Evolutionary conservation across 2,113 vertebrate species (phyloP).

Genomic region (Casuarius casuarius): DNA sequence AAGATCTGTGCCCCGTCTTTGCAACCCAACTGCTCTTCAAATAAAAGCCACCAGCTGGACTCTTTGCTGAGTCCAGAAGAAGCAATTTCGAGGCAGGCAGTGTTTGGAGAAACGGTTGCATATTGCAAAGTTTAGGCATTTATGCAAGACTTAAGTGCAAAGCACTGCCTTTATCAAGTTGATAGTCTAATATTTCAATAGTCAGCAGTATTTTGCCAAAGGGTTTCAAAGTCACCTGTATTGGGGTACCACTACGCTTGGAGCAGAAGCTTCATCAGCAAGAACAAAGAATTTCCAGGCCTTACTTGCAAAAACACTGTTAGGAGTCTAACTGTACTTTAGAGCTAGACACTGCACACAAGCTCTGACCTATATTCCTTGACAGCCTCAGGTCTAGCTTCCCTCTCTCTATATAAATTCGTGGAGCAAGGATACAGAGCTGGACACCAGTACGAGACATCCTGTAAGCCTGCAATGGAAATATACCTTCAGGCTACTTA

Average conservation of each 20-base stretch:
- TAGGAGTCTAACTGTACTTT: background rate
- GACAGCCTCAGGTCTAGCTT: background rate
- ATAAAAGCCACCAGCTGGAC: background rate
- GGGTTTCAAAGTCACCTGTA: background rate
- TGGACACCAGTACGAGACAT: background rate
- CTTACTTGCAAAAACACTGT: background rate
- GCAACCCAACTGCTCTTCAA: background rate
- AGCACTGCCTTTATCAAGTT: background rate
- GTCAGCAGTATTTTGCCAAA: background rate
- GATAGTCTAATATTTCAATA: background rate
- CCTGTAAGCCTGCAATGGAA: background rate
- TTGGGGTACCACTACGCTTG: accelerated
- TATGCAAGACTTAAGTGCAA: background rate
- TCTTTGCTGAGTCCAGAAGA: background rate
- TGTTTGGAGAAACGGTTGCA: background rate
- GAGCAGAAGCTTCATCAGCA: accelerated
- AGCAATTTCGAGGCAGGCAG: background rate
- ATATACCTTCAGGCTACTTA: too few relatives aligned
- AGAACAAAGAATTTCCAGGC: background rate
- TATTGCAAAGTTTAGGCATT: background rate
- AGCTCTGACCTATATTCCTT: background rate
- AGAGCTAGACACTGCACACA: background rate
- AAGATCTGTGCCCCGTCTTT: accelerated
- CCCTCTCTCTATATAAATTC: background rate
- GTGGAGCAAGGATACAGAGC: background rate